Evolutionary conservation across 1,140 invertebrate species (phyloP).

Genomic region (Drosophila nasuta): DNA sequence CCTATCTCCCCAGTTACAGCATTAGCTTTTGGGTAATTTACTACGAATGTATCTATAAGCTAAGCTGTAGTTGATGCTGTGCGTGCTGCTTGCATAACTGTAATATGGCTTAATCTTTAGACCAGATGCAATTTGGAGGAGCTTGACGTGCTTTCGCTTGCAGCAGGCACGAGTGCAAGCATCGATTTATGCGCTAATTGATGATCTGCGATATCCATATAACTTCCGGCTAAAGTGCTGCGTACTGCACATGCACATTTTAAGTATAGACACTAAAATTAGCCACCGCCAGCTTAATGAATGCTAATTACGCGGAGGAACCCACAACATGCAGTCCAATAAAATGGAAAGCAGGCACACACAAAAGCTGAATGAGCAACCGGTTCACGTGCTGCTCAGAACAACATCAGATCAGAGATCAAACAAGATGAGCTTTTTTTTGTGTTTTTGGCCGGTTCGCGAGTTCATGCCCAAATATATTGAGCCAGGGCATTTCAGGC

Average conservation of each 20-base stretch:
- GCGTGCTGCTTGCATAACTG: conserved; percentile 55
- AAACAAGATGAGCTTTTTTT: conserved; percentile 1
- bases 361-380: conserved; percentile 34
- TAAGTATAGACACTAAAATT: conserved; percentile 44
- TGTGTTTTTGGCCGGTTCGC: background rate
- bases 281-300: conserved; percentile 42
- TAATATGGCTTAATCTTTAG: conserved; percentile 37
- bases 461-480: conserved; percentile 31
- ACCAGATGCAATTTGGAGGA: conserved; percentile 23
- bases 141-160: conserved; percentile 9
- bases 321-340: background rate
- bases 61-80: conserved; percentile 23
- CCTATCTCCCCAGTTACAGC: conserved; percentile 22
- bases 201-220: conserved; percentile 23
- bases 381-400: conserved; percentile 22
- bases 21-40: conserved; percentile 44
- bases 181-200: conserved; percentile 38
- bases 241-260: conserved; percentile 19
- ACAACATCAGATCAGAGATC: conserved; percentile 13
- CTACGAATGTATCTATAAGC: background rate
- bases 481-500: conserved; percentile 10
- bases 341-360: conserved; percentile 47
- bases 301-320: conserved; percentile 42
- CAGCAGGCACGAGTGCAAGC: conserved; percentile 29
- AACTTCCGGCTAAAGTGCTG: conserved; percentile 41